phyloP scores from a whole-genome alignment of 2,113 vertebrate genomes.

The Salvator merianae region DNA sequence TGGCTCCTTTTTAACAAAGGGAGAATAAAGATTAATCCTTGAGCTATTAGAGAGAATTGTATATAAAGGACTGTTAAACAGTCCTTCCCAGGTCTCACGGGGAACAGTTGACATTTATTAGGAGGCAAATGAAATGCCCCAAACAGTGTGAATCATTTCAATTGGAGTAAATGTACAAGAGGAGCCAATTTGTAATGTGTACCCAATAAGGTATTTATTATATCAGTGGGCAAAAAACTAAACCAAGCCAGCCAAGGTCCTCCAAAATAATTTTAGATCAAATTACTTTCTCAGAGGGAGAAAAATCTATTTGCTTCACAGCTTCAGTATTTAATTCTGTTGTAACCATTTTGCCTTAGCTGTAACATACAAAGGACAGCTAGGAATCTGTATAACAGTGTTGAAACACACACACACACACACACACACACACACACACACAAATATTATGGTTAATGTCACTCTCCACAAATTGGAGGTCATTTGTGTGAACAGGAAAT shows the following conservation, averaged over 20 bases:
- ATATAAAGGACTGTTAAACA: constrained; percentile 6
- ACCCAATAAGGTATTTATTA: background rate
- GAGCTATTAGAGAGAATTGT: background rate
- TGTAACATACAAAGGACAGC: background rate
- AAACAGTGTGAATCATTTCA: background rate
- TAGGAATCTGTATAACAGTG: constrained; percentile 6
- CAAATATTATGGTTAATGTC: too few relatives aligned
- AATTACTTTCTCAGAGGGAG: constrained; percentile 2
- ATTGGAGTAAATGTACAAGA: constrained; percentile 32
- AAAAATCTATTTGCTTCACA: constrained; percentile 3
- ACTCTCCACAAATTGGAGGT: too few relatives aligned
- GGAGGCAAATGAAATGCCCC: constrained; percentile 16
- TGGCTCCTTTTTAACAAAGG: too few relatives aligned
- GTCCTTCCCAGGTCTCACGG: background rate
- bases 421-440: too few relatives aligned
- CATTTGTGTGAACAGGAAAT: too few relatives aligned
- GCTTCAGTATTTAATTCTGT: constrained; percentile 29
- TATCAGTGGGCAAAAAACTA: constrained; percentile 23
- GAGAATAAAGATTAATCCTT: too few relatives aligned
- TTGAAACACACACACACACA: too few relatives aligned
- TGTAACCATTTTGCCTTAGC: constrained; percentile 8
- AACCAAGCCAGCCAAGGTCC: constrained; percentile 16
- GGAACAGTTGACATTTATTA: constrained; percentile 7
- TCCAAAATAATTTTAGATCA: constrained; percentile 26
- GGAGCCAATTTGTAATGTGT: constrained; percentile 31